Base-by-base conservation (phyloP, 2,113 vertebrate genomes). In the Merops nubicus region DNA sequence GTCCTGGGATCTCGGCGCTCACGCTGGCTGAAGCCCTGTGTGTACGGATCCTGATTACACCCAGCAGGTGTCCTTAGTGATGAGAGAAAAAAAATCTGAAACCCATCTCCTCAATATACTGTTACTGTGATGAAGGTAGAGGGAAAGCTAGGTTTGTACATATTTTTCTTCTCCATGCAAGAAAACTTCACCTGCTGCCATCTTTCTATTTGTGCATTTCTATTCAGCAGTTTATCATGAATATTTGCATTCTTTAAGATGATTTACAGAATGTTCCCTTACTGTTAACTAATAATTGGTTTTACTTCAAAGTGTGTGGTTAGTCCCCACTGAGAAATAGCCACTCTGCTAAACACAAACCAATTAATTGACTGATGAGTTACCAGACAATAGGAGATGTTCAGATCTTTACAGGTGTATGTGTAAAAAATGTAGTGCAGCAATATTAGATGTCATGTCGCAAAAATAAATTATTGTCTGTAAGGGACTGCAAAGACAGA, bases 11-110 rank as follows among this genome's bases (percentile, higher is more conserved):
- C 74, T 26, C 43, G n/a, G 89, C 85, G 3, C 91, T 95, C 79
- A 25, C 73, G 34, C 72, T 33, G 72, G 47, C 89, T 77, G n/a
- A 43, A 92, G 89, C 91, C 63, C 85, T 40, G 65, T 86, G 93
- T 89, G 96, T 93, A 81, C 76, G 88, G 96, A 47, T 94, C 96
- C 96, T 98, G 97, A 98, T 97, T 98, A 75, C 96, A 97, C 97
- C 80, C 98, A 98, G 97, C 97, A 89, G 98, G 96, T 75, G 53
- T 90, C 96, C 96, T 89, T 77, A 23, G 93, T 97, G 97, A 98
- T 97, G 97, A 97, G 95, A 93, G 79, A 94, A 53, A 95, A 96
- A 96, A 94, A 95, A 79, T 82, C 96, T 85, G 80, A 94, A 94
- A 91, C 91, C 95, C 96, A 86, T 93, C 94, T 96, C 91, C 95